phyloP scores from a whole-genome alignment of 2,888 invertebrate genomes.

The Platycnemis pennipes region DNA sequence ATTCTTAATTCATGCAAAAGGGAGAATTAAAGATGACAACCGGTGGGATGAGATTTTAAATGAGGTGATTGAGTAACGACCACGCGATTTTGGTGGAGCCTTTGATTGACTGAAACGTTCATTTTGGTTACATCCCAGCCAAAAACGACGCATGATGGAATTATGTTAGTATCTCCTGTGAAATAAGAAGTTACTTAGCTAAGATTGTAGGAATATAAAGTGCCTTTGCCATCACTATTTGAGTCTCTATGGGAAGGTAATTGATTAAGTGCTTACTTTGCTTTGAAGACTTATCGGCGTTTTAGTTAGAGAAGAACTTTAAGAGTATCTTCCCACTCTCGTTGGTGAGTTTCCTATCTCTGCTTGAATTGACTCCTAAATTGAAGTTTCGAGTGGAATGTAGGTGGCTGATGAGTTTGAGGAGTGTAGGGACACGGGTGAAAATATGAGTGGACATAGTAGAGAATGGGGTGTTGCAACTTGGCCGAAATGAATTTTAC shows the following conservation, averaged over 20 bases:
- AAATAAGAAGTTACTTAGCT: not conserved
- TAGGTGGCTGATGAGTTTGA: not conserved
- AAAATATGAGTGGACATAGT: not conserved
- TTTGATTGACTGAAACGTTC: too few species aligned
- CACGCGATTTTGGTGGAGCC: too few species aligned
- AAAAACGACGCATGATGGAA: too few species aligned
- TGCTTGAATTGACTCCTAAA: not conserved
- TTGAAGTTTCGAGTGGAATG: not conserved
- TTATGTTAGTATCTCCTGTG: too few species aligned
- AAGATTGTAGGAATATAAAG: not conserved
- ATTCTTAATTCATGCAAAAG: too few species aligned
- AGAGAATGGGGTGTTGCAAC: not conserved
- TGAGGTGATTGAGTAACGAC: too few species aligned
- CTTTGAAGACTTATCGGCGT: not conserved
- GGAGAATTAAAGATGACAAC: too few species aligned
- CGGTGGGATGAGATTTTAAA: too few species aligned
- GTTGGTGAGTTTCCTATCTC: not conserved
- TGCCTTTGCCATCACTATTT: not conserved
- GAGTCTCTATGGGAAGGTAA: not conserved
- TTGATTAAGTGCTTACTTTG: not conserved
- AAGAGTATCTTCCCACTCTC: not conserved
- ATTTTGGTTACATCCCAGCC: too few species aligned
- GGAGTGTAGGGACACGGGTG: not conserved
- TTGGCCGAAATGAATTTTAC: not conserved
- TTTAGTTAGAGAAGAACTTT: not conserved